Conservation (phyloP, 2,888 invertebrate genomes). For the Lepidocyrtoides sp. region DNA sequence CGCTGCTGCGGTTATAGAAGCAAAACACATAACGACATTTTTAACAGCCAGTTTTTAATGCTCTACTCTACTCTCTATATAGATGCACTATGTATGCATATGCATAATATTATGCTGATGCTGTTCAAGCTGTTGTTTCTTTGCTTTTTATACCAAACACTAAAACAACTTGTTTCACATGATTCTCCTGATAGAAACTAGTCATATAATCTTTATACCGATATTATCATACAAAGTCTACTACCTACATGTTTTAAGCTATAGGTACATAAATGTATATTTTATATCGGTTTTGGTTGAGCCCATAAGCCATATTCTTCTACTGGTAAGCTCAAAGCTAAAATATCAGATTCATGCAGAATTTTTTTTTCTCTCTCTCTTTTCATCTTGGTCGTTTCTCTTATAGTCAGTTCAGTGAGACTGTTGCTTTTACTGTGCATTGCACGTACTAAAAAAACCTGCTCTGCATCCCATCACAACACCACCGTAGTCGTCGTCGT, state of each 20-base stretch:
- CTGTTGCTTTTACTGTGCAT: constrained; percentile 56
- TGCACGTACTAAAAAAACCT: constrained; percentile 55
- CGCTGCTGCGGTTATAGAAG: neutral
- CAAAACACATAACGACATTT: neutral
- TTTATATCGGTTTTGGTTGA: neutral
- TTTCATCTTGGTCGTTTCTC: neutral
- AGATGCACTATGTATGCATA: no score
- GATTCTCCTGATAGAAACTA: neutral
- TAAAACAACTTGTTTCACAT: constrained; percentile 54
- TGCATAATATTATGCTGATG: constrained; percentile 29
- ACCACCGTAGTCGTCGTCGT: neutral
- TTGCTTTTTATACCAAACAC: neutral
- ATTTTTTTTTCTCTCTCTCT: constrained; percentile 7
- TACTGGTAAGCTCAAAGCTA: constrained; percentile 35
- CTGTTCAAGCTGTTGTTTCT: neutral
- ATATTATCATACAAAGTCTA: neutral
- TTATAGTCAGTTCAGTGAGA: no score
- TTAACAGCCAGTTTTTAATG: no score
- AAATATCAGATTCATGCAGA: constrained; percentile 52
- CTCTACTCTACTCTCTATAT: no score
- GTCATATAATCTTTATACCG: neutral
- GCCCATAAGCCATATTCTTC: constrained; percentile 40
- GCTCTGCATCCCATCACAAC: constrained; percentile 56
- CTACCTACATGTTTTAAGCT: neutral
- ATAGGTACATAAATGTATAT: no score